phyloP scores from a whole-genome alignment of 2,113 vertebrate genomes.

The Meles meles region DNA sequence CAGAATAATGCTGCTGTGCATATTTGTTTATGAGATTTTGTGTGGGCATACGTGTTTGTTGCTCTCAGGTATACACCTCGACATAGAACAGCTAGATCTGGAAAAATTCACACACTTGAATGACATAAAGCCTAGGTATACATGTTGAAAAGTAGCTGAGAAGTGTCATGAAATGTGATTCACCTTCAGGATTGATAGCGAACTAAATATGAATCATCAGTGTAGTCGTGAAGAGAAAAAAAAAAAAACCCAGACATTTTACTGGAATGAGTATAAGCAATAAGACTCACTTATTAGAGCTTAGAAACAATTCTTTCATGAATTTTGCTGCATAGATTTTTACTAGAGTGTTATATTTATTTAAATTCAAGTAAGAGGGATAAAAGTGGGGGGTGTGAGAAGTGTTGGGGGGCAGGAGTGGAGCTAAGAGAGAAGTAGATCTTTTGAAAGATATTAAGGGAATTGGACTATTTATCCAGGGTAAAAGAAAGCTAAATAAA shows the following conservation, averaged over 20 bases:
- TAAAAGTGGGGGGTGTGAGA: neutral
- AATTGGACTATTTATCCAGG: neutral
- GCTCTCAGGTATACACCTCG: neutral
- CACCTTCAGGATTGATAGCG: neutral
- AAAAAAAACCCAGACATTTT: neutral
- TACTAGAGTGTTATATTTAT: neutral
- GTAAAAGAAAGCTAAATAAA: neutral
- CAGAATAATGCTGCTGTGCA: neutral
- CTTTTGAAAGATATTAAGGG: neutral
- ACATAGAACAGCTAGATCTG: neutral
- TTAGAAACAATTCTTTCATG: neutral
- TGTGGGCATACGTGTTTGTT: neutral
- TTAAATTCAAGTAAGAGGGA: neutral
- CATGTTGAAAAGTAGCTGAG: neutral
- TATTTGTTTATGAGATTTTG: neutral
- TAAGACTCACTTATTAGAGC: neutral
- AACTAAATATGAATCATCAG: neutral
- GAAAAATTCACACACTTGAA: neutral
- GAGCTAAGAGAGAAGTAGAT: neutral
- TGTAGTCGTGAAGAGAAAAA: neutral
- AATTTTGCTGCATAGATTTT: neutral
- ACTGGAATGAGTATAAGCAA: neutral
- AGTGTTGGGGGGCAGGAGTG: neutral
- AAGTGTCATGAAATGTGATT: neutral
- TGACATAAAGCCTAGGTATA: neutral